Conservation (phyloP, 2,797 vertebrate genomes). For the Gymnodraco acuticeps region DNA sequence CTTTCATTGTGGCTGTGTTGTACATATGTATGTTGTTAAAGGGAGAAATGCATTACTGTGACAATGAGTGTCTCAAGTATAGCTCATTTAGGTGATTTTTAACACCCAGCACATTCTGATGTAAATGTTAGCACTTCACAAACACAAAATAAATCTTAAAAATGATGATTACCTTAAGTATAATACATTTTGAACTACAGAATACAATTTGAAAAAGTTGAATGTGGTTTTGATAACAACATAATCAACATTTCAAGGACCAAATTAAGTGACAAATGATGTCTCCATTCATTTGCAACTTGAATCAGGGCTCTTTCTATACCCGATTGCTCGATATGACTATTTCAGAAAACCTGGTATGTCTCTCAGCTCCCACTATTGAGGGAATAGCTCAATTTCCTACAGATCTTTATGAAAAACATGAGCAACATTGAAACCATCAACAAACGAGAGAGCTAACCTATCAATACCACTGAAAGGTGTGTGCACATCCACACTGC, state of each 20-base stretch:
- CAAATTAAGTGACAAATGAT: constrained; percentile 50
- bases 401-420: constrained; percentile 46
- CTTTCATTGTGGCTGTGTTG: constrained; percentile 56
- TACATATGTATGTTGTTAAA: constrained; percentile 59
- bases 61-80: constrained; percentile 54
- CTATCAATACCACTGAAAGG: constrained; percentile 70
- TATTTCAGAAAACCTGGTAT: constrained; percentile 40
- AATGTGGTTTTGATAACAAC: constrained; percentile 43
- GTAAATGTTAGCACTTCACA: constrained; percentile 51
- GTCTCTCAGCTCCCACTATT: constrained; percentile 28
- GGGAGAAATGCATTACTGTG: constrained; percentile 53
- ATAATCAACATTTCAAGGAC: constrained; percentile 39
- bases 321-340: constrained; percentile 39
- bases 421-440: constrained; percentile 51
- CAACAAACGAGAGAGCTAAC: constrained; percentile 61
- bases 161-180: constrained; percentile 41
- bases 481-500: constrained; percentile 42
- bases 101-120: constrained; percentile 52
- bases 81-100: constrained; percentile 62
- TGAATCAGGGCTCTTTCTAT: constrained; percentile 33
- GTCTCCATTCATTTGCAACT: constrained; percentile 38
- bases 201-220: constrained; percentile 51
- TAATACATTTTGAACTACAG: constrained; percentile 35
- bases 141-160: constrained; percentile 44
- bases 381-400: constrained; percentile 60